Evolutionary conservation across 2,888 invertebrate genomes (phyloP).

Genomic region (Gonocerus acuteangulatus): DNA sequence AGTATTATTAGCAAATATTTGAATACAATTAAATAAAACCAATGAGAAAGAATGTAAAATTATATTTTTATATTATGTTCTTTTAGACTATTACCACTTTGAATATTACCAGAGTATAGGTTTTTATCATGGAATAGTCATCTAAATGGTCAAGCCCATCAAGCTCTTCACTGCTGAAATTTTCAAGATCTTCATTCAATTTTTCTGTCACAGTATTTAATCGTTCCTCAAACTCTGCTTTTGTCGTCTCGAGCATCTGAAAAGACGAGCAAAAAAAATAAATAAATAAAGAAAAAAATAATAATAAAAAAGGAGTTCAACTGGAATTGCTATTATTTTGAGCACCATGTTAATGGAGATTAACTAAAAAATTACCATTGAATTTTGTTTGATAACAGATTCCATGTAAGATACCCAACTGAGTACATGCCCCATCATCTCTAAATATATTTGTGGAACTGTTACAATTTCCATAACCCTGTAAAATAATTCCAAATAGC

Average conservation of each 20-base stretch:
- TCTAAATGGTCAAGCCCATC: slow-evolving; percentile 77
- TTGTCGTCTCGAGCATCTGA: slow-evolving; percentile 66
- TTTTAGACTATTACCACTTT: too few species aligned
- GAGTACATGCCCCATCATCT: slow-evolving; percentile 70
- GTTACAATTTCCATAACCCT: slow-evolving; percentile 67
- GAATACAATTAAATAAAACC: too few species aligned
- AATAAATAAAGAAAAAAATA: slow-evolving; percentile 3
- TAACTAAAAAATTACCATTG: too few species aligned
- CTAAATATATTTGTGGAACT: slow-evolving; percentile 65
- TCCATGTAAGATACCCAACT: slow-evolving; percentile 75
- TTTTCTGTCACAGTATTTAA: slow-evolving; percentile 60
- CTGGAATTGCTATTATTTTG: too few species aligned
- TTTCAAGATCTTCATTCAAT: slow-evolving; percentile 61
- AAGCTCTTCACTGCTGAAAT: slow-evolving; percentile 61
- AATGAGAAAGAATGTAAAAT: too few species aligned
- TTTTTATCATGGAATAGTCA: slow-evolving; percentile 64
- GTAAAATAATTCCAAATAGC: slow-evolving; percentile 58
- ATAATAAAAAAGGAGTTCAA: background rate
- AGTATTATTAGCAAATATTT: too few species aligned
- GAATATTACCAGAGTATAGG: slow-evolving; percentile 56
- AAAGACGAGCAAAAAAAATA: slow-evolving; percentile 11
- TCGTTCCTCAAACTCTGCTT: slow-evolving; percentile 76
- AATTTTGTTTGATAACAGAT: slow-evolving; percentile 63
- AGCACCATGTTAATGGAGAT: too few species aligned
- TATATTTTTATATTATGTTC: too few species aligned